Conservation (phyloP, 1,140 invertebrate species). For the Cyphomyrmex costatus region DNA sequence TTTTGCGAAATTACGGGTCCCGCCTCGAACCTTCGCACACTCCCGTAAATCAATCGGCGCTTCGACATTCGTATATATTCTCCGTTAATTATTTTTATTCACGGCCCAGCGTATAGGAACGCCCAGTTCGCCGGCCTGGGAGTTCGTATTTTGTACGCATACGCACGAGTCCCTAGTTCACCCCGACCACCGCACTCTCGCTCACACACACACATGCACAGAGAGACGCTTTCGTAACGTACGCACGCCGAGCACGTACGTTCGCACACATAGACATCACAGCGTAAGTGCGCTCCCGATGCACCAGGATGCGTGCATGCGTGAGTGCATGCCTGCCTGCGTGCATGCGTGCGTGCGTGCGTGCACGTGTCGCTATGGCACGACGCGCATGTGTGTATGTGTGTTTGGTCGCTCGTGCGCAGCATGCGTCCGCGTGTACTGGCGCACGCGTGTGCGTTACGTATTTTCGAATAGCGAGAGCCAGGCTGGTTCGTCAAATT, state of each 20-base stretch:
- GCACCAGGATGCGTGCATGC: conserved; percentile 25
- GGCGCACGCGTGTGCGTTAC: conserved; percentile 60
- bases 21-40: conserved; percentile 75
- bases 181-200: conserved; percentile 27
- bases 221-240: neutral
- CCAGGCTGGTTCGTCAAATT: conserved; percentile 80
- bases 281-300: conserved; percentile 55
- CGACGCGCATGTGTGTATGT: conserved; percentile 18
- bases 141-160: conserved; percentile 55
- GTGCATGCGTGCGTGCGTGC: neutral
- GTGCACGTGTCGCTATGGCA: conserved; percentile 39
- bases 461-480: conserved; percentile 72
- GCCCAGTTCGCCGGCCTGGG: conserved; percentile 67
- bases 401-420: conserved; percentile 56
- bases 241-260: conserved; percentile 48
- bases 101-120: conserved; percentile 76
- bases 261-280: neutral
- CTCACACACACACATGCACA: neutral
- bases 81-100: conserved; percentile 83
- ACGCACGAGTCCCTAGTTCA: conserved; percentile 36
- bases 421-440: conserved; percentile 57
- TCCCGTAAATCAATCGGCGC: conserved; percentile 81
- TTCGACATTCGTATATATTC: conserved; percentile 79
- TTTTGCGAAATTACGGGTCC: conserved; percentile 79
- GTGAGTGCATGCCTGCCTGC: neutral